Evolutionary conservation across 2,888 invertebrate genomes (phyloP).

Genomic region (Drosophila meridionalis): DNA sequence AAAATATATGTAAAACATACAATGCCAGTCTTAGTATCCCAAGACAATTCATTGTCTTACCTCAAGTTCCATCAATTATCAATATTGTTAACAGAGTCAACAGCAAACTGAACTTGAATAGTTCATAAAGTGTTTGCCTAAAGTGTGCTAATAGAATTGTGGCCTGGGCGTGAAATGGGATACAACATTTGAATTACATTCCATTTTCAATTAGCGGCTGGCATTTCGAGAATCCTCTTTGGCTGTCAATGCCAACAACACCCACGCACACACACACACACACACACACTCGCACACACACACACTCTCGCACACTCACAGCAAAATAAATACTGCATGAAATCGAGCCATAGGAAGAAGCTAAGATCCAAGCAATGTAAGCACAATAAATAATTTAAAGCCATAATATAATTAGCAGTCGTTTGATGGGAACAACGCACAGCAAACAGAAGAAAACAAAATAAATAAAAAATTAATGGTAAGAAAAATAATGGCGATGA

Average conservation of each 20-base stretch:
- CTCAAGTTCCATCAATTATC: not conserved
- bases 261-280: not conserved
- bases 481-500: not conserved
- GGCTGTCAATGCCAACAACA: slow-evolving; percentile 24
- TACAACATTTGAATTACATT: slow-evolving; percentile 17
- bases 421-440: slow-evolving; percentile 30
- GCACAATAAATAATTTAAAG: slow-evolving; percentile 48
- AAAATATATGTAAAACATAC: not conserved
- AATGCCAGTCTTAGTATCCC: too few species aligned
- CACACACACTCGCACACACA: not conserved
- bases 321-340: not conserved
- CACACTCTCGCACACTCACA: not conserved
- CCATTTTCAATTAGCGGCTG: slow-evolving; percentile 17
- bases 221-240: slow-evolving; percentile 5
- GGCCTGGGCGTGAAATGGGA: slow-evolving; percentile 20
- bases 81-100: not conserved
- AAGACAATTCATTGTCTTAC: not conserved
- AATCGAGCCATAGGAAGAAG: slow-evolving; percentile 17
- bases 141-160: not conserved
- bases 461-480: not conserved
- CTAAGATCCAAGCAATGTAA: slow-evolving; percentile 21
- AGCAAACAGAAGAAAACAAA: not conserved
- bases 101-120: not conserved
- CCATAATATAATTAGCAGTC: slow-evolving; percentile 62
- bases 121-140: not conserved